These are phyloP conservation scores for Mechanitis mazaeus DNA, from an alignment of 2,888 invertebrate genomes.

Conservation along the genomic window DNA sequence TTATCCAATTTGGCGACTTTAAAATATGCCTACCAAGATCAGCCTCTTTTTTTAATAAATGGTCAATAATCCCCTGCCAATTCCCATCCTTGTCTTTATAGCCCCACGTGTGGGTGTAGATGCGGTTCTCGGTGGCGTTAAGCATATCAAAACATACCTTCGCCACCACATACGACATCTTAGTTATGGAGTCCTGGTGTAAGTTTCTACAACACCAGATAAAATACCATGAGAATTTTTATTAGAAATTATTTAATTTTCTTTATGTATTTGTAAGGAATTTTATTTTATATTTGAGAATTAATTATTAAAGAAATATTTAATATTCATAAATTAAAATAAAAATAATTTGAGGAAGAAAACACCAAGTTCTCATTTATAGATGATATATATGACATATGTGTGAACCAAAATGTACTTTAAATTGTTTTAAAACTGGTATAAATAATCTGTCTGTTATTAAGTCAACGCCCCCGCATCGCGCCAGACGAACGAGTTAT, in stretches of 20 bases:
- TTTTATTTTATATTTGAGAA: no score
- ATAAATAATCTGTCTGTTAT: background rate
- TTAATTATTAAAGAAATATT: no score
- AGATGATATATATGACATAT: no score
- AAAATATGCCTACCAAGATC: constrained; percentile 51
- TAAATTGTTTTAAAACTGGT: constrained; percentile 7
- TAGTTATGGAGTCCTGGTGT: constrained; percentile 64
- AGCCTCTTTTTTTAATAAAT: constrained; percentile 56
- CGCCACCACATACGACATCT: constrained; percentile 61
- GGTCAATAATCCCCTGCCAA: constrained; percentile 61
- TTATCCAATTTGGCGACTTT: no score
- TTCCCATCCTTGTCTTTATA: constrained; percentile 61
- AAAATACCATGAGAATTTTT: background rate
- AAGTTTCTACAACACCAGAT: constrained; percentile 42
- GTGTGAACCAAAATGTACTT: background rate
- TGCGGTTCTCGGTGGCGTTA: constrained; percentile 52
- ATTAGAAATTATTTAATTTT: constrained; percentile 1
- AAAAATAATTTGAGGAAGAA: no score
- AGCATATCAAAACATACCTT: constrained; percentile 66
- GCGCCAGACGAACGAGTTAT: background rate
- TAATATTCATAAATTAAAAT: no score
- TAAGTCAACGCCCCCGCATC: background rate
- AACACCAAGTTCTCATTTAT: no score
- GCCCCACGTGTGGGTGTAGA: constrained; percentile 66
- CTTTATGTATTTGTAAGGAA: background rate